Conservation (phyloP, 2,113 vertebrate genomes). For the Tor tambroides region DNA sequence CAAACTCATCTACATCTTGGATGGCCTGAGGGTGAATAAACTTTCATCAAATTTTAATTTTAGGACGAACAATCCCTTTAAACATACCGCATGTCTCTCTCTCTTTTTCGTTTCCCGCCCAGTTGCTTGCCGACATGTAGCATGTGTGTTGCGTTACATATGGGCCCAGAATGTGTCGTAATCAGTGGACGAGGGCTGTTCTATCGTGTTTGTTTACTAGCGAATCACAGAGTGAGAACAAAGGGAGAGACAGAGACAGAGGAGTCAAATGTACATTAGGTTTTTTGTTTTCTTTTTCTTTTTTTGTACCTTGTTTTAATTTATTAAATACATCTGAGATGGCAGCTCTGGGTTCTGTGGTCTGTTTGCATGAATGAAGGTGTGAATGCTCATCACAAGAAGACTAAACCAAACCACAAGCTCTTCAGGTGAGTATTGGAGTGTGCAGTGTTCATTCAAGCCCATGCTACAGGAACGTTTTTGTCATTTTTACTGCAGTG, state of each 20-base stretch:
- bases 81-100: conserved; percentile 56
- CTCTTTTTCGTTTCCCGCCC: conserved; percentile 69
- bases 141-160: conserved; percentile 73
- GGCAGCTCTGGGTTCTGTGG: conserved; percentile 56
- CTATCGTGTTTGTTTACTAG: conserved; percentile 58
- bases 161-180: conserved; percentile 32
- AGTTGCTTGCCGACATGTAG: conserved; percentile 81
- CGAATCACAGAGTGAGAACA: conserved; percentile 53
- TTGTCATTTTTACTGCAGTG: not conserved
- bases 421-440: not conserved
- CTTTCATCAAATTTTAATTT: no score
- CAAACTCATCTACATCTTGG: no score
- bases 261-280: conserved; percentile 73
- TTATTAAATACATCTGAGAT: conserved; percentile 85
- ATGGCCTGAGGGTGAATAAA: no score
- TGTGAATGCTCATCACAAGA: not conserved
- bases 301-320: conserved; percentile 85
- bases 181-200: not conserved
- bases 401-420: not conserved
- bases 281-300: conserved; percentile 41
- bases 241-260: conserved; percentile 45
- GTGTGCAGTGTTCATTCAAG: not conserved
- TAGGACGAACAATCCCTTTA: not conserved
- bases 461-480: no score
- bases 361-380: conserved; percentile 23